phyloP scores from a whole-genome alignment of 1,140 invertebrate genomes.

The Drosophila pruinosa region DNA sequence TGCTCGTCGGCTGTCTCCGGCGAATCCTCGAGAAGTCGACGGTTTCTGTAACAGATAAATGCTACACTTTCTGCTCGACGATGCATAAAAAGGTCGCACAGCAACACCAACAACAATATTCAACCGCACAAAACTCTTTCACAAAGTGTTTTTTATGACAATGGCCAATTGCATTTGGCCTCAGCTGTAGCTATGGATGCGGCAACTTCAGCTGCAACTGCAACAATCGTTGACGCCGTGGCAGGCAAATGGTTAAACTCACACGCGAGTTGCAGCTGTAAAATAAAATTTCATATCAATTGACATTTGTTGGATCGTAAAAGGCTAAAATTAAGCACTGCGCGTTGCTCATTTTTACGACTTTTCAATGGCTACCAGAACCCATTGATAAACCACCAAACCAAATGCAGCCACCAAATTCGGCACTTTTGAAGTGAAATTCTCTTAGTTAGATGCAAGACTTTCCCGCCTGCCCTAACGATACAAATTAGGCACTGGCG shows the following conservation, averaged over 20 bases:
- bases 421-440: conserved; percentile 36
- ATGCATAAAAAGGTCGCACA: conserved; percentile 77
- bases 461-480: not conserved
- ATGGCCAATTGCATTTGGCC: conserved; percentile 74
- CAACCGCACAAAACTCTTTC: conserved; percentile 70
- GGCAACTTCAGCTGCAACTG: conserved; percentile 20
- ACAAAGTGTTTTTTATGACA: conserved; percentile 80
- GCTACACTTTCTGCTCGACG: conserved; percentile 79
- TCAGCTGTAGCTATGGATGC: conserved; percentile 38
- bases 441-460: conserved; percentile 1
- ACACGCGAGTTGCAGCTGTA: conserved; percentile 71
- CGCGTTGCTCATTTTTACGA: conserved; percentile 56
- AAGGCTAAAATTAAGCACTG: conserved; percentile 63
- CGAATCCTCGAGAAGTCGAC: conserved; percentile 35
- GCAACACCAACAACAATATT: conserved; percentile 21
- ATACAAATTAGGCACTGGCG: conserved; percentile 27
- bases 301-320: conserved; percentile 73
- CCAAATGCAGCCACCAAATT: conserved; percentile 20
- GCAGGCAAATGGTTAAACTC: conserved; percentile 22
- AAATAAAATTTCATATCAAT: conserved; percentile 78
- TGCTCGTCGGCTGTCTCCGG: conserved; percentile 26
- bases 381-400: conserved; percentile 29
- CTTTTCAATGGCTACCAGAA: conserved; percentile 57
- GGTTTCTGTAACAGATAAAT: conserved; percentile 66
- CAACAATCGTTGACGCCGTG: conserved; percentile 33